Percentiles rank a stretch among this genome's conserved stretches.
Evolutionary conservation across 2,888 invertebrate species (phyloP).

Genomic region (Philereme vetulata): DNA sequence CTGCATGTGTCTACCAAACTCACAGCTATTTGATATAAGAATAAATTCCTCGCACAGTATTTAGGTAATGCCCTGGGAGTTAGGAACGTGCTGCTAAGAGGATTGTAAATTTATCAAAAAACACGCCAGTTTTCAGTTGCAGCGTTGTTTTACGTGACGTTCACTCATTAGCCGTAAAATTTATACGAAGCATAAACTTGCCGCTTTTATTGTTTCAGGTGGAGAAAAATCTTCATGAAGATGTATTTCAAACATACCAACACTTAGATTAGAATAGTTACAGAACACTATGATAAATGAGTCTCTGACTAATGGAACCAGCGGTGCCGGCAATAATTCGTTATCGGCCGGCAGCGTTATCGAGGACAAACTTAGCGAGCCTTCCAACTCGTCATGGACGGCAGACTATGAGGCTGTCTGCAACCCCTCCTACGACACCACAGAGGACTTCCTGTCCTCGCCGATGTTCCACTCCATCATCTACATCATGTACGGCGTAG

Average conservation of each 20-base stretch:
- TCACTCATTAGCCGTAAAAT: not conserved
- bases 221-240: slow-evolving; percentile 7
- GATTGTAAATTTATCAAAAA: no score
- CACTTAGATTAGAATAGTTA: slow-evolving; percentile 15
- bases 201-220: slow-evolving; percentile 32
- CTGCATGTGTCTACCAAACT: no score
- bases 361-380: slow-evolving; percentile 38
- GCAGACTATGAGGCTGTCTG: slow-evolving; percentile 51
- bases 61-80: no score
- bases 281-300: slow-evolving; percentile 59
- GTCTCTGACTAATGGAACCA: slow-evolving; percentile 48
- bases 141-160: not conserved
- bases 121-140: no score
- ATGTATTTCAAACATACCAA: slow-evolving; percentile 17
- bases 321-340: slow-evolving; percentile 38
- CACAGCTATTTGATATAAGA: not conserved
- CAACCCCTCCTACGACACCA: slow-evolving; percentile 41
- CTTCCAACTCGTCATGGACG: slow-evolving; percentile 55
- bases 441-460: slow-evolving; percentile 63
- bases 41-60: not conserved
- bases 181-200: not conserved
- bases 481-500: slow-evolving; percentile 88
- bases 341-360: slow-evolving; percentile 35
- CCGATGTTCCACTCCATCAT: slow-evolving; percentile 86
- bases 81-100: no score